Percentiles rank a stretch among this genome's conserved stretches.
phyloP scores from a whole-genome alignment of 2,113 vertebrate species.

The Hippolais icterina region DNA sequence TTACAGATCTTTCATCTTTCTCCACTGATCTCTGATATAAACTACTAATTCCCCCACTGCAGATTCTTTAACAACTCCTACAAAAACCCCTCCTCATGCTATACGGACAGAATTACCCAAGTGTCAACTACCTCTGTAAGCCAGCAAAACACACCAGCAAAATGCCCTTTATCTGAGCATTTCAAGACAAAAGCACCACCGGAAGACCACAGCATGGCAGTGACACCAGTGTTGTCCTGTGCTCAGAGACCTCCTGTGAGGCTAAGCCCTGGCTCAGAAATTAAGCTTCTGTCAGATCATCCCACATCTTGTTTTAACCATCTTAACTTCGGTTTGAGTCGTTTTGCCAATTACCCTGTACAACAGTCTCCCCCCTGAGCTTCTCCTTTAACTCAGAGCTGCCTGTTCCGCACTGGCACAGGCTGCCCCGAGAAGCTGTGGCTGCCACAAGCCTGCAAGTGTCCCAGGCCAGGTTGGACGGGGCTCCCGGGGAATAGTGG shows the following conservation, averaged over 20 bases:
- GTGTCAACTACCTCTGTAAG: not conserved
- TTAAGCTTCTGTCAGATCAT: not conserved
- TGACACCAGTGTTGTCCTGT: not conserved
- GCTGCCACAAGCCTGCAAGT: not conserved
- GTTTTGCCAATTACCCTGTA: not conserved
- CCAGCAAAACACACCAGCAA: not conserved
- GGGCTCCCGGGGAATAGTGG: not conserved
- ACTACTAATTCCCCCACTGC: not conserved
- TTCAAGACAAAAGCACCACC: not conserved
- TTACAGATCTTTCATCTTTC: not conserved
- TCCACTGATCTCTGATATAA: not conserved
- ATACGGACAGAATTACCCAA: not conserved
- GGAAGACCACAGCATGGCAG: not conserved
- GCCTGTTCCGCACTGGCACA: not conserved
- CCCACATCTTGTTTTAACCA: not conserved
- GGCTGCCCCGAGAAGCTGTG: not conserved
- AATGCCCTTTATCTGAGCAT: not conserved
- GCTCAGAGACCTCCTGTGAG: not conserved
- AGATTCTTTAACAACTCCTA: not conserved
- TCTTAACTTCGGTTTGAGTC: not conserved
- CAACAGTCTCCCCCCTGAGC: not conserved
- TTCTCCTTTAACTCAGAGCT: not conserved
- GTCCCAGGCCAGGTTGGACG: fast-evolving
- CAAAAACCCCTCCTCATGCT: not conserved
- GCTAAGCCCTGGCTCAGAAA: not conserved